Conservation (phyloP, 2,113 vertebrate genomes). For the Takifugu flavidus region DNA sequence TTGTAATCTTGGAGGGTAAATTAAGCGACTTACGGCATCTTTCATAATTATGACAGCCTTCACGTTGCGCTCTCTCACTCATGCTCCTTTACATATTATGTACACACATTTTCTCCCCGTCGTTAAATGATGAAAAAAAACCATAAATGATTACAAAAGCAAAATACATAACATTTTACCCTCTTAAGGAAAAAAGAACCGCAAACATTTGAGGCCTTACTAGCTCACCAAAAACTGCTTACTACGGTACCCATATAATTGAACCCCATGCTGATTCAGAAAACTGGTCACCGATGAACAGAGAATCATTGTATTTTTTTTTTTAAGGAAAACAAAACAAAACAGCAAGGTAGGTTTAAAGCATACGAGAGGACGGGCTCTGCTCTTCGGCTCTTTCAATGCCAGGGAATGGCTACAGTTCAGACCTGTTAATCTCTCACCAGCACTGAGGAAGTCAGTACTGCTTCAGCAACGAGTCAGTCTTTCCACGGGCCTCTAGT, state of each 20-base stretch:
- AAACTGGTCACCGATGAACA: constrained; percentile 57
- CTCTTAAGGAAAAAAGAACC: constrained; percentile 35
- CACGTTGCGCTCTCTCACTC: constrained; percentile 44
- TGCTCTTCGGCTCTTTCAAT: constrained; percentile 41
- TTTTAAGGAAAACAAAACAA: constrained; percentile 20
- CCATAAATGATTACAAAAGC: constrained; percentile 48
- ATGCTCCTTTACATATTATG: constrained; percentile 59
- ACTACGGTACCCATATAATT: constrained; percentile 49
- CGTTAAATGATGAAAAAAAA: constrained; percentile 54
- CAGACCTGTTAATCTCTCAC: constrained; percentile 39
- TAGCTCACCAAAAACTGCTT: constrained; percentile 34
- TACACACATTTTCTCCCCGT: constrained; percentile 48
- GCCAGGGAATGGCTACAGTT: constrained; percentile 47
- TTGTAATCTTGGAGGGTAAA: constrained; percentile 27
- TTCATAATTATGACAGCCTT: constrained; percentile 56
- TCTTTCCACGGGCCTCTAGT: constrained; percentile 73
- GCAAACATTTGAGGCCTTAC: constrained; percentile 20
- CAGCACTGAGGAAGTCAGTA: constrained; percentile 29
- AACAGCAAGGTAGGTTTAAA: constrained; percentile 58
- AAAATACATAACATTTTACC: constrained; percentile 47
- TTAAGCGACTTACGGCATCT: constrained; percentile 28
- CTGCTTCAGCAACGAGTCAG: constrained; percentile 28
- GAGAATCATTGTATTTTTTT: constrained; percentile 40
- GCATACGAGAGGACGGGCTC: constrained; percentile 62
- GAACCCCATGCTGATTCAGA: constrained; percentile 50